A percentile compares a stretch with the other conserved stretches of the same genome.
Conservation (phyloP, 1,140 invertebrate genomes). For the Hestina assimilis region DNA sequence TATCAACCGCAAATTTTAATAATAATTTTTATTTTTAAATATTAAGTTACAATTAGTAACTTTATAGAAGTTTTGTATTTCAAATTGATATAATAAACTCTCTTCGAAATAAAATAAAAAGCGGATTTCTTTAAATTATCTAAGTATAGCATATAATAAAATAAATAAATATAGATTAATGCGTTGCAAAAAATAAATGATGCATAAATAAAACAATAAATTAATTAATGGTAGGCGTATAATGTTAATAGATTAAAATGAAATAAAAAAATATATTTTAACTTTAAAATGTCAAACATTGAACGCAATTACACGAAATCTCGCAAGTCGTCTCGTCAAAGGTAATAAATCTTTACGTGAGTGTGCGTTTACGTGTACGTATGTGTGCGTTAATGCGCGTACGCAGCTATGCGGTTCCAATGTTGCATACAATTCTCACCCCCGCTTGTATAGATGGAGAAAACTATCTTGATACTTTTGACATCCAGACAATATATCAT, state of each 20-base stretch:
- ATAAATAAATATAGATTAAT: no score
- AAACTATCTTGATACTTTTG: conserved; percentile 38
- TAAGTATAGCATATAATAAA: no score
- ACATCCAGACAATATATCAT: not conserved
- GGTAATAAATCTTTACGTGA: conserved; percentile 38
- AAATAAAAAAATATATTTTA: not conserved
- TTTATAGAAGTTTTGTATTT: no score
- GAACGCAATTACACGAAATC: conserved; percentile 14
- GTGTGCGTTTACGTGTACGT: conserved; percentile 27
- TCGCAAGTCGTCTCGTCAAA: conserved; percentile 31
- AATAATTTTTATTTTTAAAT: no score
- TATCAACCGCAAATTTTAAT: no score
- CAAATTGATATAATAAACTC: no score
- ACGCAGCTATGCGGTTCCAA: conserved; percentile 42
- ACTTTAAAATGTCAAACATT: not conserved
- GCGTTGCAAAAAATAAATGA: no score
- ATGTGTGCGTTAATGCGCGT: conserved; percentile 44
- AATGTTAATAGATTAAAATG: not conserved
- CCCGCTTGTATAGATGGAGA: conserved; percentile 32
- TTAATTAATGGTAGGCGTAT: not conserved
- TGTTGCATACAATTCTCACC: conserved; percentile 58
- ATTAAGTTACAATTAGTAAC: no score
- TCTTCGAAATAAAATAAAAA: no score
- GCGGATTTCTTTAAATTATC: no score
- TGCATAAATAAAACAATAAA: not conserved